These are phyloP conservation scores for Drosophila sturtevanti DNA, from an alignment of 1,140 invertebrate species.

Conservation along the genomic window DNA sequence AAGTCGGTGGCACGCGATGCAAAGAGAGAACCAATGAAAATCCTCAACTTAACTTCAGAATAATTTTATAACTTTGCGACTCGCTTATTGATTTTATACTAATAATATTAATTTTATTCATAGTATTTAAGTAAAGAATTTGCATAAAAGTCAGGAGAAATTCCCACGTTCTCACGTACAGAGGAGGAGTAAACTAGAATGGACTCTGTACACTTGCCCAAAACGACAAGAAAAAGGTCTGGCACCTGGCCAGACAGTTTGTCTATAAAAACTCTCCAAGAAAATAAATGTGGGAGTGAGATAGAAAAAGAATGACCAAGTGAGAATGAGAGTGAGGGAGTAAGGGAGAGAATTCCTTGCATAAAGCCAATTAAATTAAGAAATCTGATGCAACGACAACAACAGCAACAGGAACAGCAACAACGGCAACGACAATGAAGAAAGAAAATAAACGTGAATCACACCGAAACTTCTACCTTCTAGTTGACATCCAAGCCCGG, in stretches of 20 bases:
- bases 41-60: not conserved
- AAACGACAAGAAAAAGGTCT: slow-evolving; percentile 14
- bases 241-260: slow-evolving; percentile 68
- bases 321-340: not conserved
- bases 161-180: slow-evolving; percentile 30
- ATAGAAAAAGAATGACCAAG: not conserved
- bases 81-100: not conserved
- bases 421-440: slow-evolving; percentile 2
- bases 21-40: not conserved
- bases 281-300: not conserved
- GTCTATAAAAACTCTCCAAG: slow-evolving; percentile 60
- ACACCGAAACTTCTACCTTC: slow-evolving; percentile 29
- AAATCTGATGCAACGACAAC: slow-evolving; percentile 72
- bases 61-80: not conserved
- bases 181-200: not conserved
- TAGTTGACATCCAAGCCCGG: not conserved
- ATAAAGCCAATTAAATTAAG: slow-evolving; percentile 81
- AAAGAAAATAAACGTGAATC: slow-evolving; percentile 65
- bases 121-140: not conserved
- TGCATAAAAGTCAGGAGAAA: not conserved
- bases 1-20: not conserved
- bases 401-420: slow-evolving; percentile 25
- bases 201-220: not conserved
- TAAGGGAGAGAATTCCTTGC: slow-evolving; percentile 62
- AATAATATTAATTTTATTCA: not conserved